A percentile compares a stretch with the other conserved stretches of the same genome.
Evolutionary conservation across 2,797 vertebrate genomes (phyloP).

Genomic region (Intellagama lesueurii): DNA sequence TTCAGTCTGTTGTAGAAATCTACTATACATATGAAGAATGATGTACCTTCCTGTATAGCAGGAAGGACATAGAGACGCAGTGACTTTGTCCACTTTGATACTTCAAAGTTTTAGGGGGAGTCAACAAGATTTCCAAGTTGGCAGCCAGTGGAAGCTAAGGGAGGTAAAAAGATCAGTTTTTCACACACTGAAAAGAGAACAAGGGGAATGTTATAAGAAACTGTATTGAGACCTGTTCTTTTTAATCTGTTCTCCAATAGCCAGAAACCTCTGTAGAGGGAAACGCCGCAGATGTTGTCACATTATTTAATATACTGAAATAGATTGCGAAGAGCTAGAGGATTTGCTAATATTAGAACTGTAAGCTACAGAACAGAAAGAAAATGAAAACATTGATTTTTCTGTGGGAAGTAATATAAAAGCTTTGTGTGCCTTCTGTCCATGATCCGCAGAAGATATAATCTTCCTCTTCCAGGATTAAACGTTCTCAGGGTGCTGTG

Average conservation of each 20-base stretch:
- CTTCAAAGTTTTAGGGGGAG: not conserved
- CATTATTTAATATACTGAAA: not conserved
- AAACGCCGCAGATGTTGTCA: not conserved
- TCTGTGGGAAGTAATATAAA: not conserved
- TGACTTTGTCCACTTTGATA: not conserved
- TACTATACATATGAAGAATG: not conserved
- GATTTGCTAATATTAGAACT: not conserved
- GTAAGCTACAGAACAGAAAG: not conserved
- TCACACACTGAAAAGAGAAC: not conserved
- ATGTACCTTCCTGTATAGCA: not conserved
- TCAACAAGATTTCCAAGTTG: not conserved
- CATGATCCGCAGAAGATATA: not conserved
- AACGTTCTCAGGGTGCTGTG: not conserved
- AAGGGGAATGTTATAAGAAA: not conserved
- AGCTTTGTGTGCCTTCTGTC: not conserved
- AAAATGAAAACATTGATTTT: not conserved
- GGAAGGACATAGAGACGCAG: not conserved
- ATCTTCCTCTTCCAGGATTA: not conserved
- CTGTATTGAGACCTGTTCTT: not conserved
- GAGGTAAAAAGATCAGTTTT: not conserved
- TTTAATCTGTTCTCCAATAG: not conserved
- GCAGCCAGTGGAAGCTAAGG: not conserved
- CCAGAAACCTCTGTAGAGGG: not conserved
- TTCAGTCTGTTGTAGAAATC: not conserved
- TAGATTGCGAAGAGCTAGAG: not conserved